Percentiles rank a stretch among this genome's conserved stretches.
Conservation (phyloP, 1,140 invertebrate species). For the Schlechtendalia chinensis region DNA sequence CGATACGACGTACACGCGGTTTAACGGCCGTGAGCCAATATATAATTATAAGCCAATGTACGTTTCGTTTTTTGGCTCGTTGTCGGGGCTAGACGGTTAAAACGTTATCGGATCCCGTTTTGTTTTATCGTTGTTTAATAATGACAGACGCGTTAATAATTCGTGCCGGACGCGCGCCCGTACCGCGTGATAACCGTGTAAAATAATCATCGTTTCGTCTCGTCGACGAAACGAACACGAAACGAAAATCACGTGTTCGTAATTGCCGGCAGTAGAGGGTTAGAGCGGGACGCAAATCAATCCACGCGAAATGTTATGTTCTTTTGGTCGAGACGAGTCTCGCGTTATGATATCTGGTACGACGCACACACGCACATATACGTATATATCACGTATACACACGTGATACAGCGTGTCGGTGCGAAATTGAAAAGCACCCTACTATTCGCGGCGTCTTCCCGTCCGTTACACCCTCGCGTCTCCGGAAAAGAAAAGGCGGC, state of each 20-base stretch:
- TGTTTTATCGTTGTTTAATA: constrained; percentile 1
- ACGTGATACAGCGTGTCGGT: neutral
- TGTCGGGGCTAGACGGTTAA: constrained; percentile 3
- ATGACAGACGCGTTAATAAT: neutral
- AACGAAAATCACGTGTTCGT: too few species aligned
- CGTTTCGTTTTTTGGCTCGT: neutral
- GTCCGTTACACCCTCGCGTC: neutral
- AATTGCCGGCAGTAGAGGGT: too few species aligned
- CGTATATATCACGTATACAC: neutral
- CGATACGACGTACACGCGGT: neutral
- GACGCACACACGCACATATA: too few species aligned
- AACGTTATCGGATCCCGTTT: constrained; percentile 13
- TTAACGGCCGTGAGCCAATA: neutral
- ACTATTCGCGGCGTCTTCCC: neutral
- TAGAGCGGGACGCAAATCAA: too few species aligned
- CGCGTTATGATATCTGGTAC: too few species aligned
- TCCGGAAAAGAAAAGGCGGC: constrained; percentile 16
- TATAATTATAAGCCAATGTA: neutral
- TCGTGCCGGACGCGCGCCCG: neutral
- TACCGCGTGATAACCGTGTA: neutral
- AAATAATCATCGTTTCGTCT: too few species aligned
- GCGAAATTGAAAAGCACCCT: constrained; percentile 42
- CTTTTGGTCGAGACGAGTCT: neutral
- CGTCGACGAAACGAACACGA: too few species aligned
- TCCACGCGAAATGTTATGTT: neutral